Evolutionary conservation across 2,113 vertebrate species (phyloP).

Genomic region (Chitala chitala): DNA sequence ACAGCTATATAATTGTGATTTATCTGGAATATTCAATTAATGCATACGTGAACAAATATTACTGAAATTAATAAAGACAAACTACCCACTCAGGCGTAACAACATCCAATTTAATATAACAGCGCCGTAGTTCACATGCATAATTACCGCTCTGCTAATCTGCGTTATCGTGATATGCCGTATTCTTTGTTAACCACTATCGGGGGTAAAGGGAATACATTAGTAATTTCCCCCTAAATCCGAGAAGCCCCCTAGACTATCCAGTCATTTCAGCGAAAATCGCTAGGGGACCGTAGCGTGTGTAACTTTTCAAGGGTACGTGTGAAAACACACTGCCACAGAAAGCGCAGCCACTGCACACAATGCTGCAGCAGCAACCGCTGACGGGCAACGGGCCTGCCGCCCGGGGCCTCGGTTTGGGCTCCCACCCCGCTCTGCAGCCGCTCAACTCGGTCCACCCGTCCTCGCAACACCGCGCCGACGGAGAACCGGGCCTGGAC

Average conservation of each 20-base stretch:
- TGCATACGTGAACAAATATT: no score
- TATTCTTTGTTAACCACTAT: no score
- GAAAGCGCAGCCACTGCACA: constrained; percentile 52
- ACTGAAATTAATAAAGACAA: no score
- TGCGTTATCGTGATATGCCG: no score
- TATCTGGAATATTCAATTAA: no score
- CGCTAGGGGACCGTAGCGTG: constrained; percentile 57
- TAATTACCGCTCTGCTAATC: no score
- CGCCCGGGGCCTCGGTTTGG: constrained; percentile 65
- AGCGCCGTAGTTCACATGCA: no score
- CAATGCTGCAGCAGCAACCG: constrained; percentile 74
- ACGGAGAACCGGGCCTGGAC: constrained; percentile 78
- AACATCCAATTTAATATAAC: no score
- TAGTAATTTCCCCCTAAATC: not conserved
- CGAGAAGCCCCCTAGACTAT: not conserved
- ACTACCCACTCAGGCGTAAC: no score
- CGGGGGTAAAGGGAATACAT: not conserved
- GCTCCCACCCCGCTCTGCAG: constrained; percentile 63
- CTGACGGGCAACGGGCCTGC: constrained; percentile 65
- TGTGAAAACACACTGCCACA: constrained; percentile 31
- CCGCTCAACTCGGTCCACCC: constrained; percentile 56
- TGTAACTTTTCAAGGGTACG: constrained; percentile 36
- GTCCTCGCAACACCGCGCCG: constrained; percentile 56
- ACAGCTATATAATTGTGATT: no score
- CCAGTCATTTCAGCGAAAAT: constrained; percentile 35